Percentiles rank a stretch among this genome's conserved stretches.
Evolutionary conservation across 2,888 invertebrate species (phyloP).

Genomic region (Uropetala carovei): DNA sequence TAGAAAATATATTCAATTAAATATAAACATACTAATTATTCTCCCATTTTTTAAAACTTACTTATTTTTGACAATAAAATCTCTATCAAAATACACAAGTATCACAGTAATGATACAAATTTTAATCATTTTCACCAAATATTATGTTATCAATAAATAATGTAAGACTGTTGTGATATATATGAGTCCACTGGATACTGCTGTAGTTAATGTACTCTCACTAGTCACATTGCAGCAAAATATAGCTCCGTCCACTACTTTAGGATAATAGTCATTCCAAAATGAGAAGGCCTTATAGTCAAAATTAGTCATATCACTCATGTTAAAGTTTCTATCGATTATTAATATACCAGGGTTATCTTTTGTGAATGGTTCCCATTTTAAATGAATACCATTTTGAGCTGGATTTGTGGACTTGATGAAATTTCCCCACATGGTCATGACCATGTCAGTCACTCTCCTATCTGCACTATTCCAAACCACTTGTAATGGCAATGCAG

Average conservation of each 20-base stretch:
- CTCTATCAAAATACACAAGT: slow-evolving; percentile 35
- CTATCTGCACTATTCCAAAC: slow-evolving; percentile 87
- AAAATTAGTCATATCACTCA: slow-evolving; percentile 82
- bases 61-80: slow-evolving; percentile 41
- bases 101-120: slow-evolving; percentile 37
- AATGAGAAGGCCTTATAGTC: slow-evolving; percentile 88
- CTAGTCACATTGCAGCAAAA: slow-evolving; percentile 83
- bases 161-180: neutral
- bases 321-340: slow-evolving; percentile 86
- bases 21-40: neutral
- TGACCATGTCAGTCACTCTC: slow-evolving; percentile 86
- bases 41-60: neutral
- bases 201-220: neutral
- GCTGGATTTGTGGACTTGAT: slow-evolving; percentile 82
- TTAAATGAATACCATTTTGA: slow-evolving; percentile 83
- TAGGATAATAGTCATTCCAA: slow-evolving; percentile 91
- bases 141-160: neutral
- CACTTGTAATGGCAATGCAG: slow-evolving; percentile 75
- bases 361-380: slow-evolving; percentile 84
- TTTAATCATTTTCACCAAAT: neutral
- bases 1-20: slow-evolving; percentile 56
- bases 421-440: slow-evolving; percentile 89
- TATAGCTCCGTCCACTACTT: slow-evolving; percentile 83
- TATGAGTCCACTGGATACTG: neutral
- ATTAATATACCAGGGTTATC: slow-evolving; percentile 84